Base-by-base conservation (phyloP, 2,888 invertebrate genomes). In the Acanthoscelides obtectus region DNA sequence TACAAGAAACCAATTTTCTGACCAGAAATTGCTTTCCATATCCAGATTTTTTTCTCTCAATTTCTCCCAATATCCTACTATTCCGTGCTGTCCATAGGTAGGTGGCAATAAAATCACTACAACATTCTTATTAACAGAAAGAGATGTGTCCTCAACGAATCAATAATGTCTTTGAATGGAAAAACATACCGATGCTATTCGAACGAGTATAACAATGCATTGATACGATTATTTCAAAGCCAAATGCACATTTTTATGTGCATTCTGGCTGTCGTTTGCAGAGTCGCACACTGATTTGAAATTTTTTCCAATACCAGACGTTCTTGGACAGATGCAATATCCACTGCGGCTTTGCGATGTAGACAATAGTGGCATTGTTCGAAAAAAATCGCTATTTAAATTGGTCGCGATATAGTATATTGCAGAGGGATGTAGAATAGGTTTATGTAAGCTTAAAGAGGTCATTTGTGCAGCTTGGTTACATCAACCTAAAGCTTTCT, bases 181-280 rank as follows among this genome's bases (percentile, higher is more conserved):
- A 45, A 45, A 45, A 45, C 45, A 12, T 45, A 17, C 45, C 12
- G 45, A 45, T 45, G 45, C 12, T 45, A 12, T 45, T 12, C 8
- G 17, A 45, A 45, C 45, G 17, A 12, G 17, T 45, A 17, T 70
- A 66, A 70, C 65, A 65, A 70, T 66, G 25, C 27, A 64, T 65
- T 75, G 69, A 74, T 72, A 67, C 69, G 70, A 75, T 75, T 75
- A 69, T 71, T 64, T 63, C 71, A 73, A 72, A 73, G 72, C 71
- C 74, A 71, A 73, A 71, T 73, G 73, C 72, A 73, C 73, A 73
- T 75, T 74, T 75, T 75, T 73, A 72, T 69, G 70, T 70, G 73
- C 69, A 71, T 72, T 76, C 75, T 69, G 72, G 73, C 69, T 74
- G 75, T 76, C 75, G 74, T 68, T 72, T 70, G 69, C 75, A 76